Conservation (phyloP, 2,888 invertebrate species). For the Agrotis clavis region DNA sequence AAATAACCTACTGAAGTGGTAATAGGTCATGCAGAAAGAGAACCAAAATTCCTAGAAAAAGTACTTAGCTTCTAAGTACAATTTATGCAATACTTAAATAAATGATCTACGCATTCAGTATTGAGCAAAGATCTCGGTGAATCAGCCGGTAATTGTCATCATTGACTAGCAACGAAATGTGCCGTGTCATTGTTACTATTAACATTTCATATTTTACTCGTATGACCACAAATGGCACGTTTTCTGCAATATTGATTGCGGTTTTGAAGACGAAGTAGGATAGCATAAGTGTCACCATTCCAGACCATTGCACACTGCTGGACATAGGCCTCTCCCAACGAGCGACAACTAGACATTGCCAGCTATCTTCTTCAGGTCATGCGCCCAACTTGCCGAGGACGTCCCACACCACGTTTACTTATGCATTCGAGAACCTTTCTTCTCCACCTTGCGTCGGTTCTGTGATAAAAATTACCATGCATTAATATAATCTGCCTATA, state of each 20-base stretch:
- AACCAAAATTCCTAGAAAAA: constrained; percentile 3
- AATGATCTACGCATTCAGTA: constrained; percentile 7
- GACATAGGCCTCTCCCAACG: too few species aligned
- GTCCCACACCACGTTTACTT: too few species aligned
- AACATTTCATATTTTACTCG: constrained; percentile 6
- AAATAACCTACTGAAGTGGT: too few species aligned
- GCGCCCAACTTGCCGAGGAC: too few species aligned
- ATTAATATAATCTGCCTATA: too few species aligned
- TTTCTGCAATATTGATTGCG: background rate
- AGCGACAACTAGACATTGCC: too few species aligned
- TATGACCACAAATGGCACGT: background rate
- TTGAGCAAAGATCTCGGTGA: constrained; percentile 34
- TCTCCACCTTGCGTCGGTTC: too few species aligned
- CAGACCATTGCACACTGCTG: too few species aligned
- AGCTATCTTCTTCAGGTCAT: too few species aligned
- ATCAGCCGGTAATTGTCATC: constrained; percentile 19
- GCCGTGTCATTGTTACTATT: constrained; percentile 18
- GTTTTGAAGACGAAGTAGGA: background rate
- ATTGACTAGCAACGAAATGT: constrained; percentile 16
- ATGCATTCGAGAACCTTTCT: too few species aligned
- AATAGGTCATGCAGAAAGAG: constrained; percentile 2
- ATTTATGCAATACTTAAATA: constrained; percentile 24
- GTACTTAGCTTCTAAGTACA: background rate
- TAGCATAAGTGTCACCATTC: too few species aligned
- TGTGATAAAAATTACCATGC: too few species aligned